phyloP scores from a whole-genome alignment of 2,888 invertebrate species.

The Schrankia costaestrigalis region DNA sequence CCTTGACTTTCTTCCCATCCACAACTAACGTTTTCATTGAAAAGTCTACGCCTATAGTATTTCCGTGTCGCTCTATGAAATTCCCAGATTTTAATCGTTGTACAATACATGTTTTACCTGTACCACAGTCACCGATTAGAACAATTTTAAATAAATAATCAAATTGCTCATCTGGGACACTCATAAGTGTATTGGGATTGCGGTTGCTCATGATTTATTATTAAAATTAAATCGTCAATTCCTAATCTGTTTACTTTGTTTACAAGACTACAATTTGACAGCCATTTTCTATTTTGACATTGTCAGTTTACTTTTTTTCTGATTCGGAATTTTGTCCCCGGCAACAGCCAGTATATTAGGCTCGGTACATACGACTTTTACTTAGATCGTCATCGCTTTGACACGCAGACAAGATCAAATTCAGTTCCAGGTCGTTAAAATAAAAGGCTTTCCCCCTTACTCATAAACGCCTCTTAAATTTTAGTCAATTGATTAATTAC shows the following conservation, averaged over 20 bases:
- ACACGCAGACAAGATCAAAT: too few species aligned
- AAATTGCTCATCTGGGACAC: conserved; percentile 89
- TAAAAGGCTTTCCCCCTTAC: too few species aligned
- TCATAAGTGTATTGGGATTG: conserved; percentile 88
- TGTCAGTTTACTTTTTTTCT: conserved; percentile 14
- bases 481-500: too few species aligned
- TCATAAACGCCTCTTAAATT: too few species aligned
- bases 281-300: conserved; percentile 3
- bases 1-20: conserved; percentile 97
- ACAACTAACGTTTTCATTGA: conserved; percentile 98
- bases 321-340: conserved; percentile 23
- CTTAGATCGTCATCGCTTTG: too few species aligned
- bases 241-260: conserved; percentile 52
- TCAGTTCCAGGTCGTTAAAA: too few species aligned
- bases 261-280: conserved; percentile 35
- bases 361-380: too few species aligned
- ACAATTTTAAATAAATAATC: conserved; percentile 98
- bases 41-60: conserved; percentile 98
- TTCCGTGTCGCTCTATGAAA: conserved; percentile 96
- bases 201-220: conserved; percentile 83
- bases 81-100: conserved; percentile 97
- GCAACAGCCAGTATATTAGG: too few species aligned
- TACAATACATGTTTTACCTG: conserved; percentile 96
- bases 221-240: conserved; percentile 34
- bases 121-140: conserved; percentile 94